Percentiles rank a stretch among this genome's conserved stretches.
phyloP scores from a whole-genome alignment of 2,113 vertebrate species.

The Aptenodytes patagonicus region DNA sequence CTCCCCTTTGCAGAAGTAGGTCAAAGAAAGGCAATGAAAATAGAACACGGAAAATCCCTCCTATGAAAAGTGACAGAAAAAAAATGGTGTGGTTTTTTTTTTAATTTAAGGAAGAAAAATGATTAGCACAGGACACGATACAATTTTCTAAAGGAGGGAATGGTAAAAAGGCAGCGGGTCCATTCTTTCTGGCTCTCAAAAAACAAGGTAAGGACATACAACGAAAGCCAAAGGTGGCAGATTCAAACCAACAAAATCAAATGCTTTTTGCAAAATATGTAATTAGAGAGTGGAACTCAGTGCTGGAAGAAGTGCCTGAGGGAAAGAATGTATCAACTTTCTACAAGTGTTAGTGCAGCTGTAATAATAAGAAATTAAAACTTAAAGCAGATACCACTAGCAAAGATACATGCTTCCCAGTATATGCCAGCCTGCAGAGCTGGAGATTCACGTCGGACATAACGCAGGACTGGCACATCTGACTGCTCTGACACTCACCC shows the following conservation, averaged over 20 bases:
- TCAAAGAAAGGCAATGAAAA: conserved; percentile 33
- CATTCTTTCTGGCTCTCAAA: background rate
- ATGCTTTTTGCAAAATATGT: background rate
- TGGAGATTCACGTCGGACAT: rapidly evolving
- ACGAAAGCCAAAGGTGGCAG: background rate
- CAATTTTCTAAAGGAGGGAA: background rate
- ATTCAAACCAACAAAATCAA: conserved; percentile 11
- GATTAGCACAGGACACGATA: background rate
- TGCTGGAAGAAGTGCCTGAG: background rate
- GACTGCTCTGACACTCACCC: rapidly evolving
- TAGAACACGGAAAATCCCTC: conserved; percentile 6
- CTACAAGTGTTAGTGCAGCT: background rate
- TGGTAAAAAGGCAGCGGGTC: background rate
- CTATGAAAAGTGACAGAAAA: background rate
- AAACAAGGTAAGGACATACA: background rate
- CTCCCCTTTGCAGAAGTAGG: background rate
- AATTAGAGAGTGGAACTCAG: background rate
- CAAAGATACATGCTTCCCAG: background rate
- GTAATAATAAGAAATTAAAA: background rate
- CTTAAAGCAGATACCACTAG: background rate
- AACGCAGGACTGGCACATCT: background rate
- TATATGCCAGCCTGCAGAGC: background rate
- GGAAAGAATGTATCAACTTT: background rate
- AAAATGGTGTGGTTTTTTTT: background rate
- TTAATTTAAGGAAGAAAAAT: background rate